These are phyloP conservation scores for Poeciliopsis occidentalis DNA, from an alignment of 2,113 vertebrate species.

Conservation along the genomic window DNA sequence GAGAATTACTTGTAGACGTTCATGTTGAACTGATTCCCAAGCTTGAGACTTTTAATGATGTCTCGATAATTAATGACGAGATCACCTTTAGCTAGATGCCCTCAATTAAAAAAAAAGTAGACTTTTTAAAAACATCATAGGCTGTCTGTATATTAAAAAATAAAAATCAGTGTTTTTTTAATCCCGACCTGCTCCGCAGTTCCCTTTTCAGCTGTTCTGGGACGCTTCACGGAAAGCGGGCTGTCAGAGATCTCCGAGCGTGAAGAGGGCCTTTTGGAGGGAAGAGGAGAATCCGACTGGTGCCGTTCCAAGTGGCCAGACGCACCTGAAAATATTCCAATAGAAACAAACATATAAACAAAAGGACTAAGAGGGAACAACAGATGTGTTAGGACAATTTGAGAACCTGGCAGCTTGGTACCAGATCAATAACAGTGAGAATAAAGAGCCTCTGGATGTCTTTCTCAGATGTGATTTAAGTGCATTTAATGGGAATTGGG, in stretches of 20 bases:
- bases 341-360: constrained; percentile 48
- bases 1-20: constrained; percentile 57
- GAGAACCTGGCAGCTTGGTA: constrained; percentile 44
- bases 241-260: constrained; percentile 86
- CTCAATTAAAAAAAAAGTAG: constrained; percentile 52
- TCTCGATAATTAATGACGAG: constrained; percentile 43
- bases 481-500: constrained; percentile 57
- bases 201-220: constrained; percentile 89
- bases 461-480: constrained; percentile 65
- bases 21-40: constrained; percentile 58
- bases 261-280: constrained; percentile 87
- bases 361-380: constrained; percentile 43
- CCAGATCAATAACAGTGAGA: constrained; percentile 65
- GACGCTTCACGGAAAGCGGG: constrained; percentile 88
- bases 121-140: constrained; percentile 35
- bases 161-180: constrained; percentile 9
- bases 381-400: constrained; percentile 58
- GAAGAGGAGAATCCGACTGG: constrained; percentile 85
- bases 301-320: constrained; percentile 88
- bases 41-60: constrained; percentile 61
- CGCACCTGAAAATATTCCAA: constrained; percentile 73
- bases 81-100: constrained; percentile 50
- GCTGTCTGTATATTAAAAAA: constrained; percentile 9
- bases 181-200: constrained; percentile 90
- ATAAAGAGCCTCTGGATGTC: constrained; percentile 59